These are phyloP conservation scores for Chymomyza fuscimana DNA, from an alignment of 2,888 invertebrate species.

Conservation along the genomic window DNA sequence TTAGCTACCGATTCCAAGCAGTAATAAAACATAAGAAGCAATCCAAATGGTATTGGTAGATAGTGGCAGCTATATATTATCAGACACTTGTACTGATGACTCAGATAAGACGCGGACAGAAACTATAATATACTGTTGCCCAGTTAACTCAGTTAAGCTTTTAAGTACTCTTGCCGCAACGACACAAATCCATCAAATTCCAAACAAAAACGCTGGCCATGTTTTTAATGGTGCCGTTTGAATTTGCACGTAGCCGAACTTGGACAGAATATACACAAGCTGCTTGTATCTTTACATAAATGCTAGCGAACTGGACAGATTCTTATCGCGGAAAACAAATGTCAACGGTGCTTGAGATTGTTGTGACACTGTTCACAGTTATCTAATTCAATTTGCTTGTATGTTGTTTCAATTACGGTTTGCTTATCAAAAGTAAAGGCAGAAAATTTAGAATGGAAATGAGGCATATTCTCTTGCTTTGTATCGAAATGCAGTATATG, in stretches of 20 bases:
- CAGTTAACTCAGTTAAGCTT: background rate
- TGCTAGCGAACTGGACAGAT: background rate
- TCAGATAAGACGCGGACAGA: conserved; percentile 5
- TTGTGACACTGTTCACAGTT: conserved; percentile 27
- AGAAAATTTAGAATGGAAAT: conserved; percentile 32
- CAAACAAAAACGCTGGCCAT: conserved; percentile 25
- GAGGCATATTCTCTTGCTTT: background rate
- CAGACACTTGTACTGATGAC: conserved; percentile 29
- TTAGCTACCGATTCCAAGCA: background rate
- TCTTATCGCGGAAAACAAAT: background rate
- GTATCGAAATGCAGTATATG: conserved; percentile 24
- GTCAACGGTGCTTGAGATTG: background rate
- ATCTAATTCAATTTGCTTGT: conserved; percentile 67
- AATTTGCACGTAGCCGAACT: conserved; percentile 42
- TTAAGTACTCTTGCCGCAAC: background rate
- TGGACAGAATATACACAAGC: background rate
- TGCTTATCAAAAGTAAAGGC: conserved; percentile 47
- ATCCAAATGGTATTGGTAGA: conserved; percentile 28
- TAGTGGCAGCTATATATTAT: conserved; percentile 18
- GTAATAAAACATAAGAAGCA: background rate
- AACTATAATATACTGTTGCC: background rate
- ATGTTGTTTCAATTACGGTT: conserved; percentile 23
- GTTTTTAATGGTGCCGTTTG: conserved; percentile 32
- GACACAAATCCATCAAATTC: conserved; percentile 22
- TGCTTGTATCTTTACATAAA: background rate